These are phyloP conservation scores for Rhynchomys soricoides DNA, from an alignment of 2,113 vertebrate genomes.

Conservation along the genomic window DNA sequence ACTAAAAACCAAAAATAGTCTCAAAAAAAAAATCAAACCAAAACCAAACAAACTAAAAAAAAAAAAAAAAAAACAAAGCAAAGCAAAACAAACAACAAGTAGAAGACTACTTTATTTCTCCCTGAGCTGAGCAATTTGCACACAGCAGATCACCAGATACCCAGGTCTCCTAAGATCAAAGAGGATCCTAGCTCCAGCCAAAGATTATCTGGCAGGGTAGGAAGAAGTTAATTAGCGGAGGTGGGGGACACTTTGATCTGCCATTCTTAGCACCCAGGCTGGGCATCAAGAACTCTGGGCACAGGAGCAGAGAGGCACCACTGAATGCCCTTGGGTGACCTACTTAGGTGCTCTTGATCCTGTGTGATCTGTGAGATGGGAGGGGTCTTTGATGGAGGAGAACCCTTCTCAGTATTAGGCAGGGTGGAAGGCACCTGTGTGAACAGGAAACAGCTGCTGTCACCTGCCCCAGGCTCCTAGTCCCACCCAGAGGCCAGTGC, in stretches of 20 bases:
- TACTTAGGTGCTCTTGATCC: neutral
- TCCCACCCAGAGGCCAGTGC: neutral
- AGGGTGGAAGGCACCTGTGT: too few species aligned
- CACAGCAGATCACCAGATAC: neutral
- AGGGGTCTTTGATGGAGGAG: neutral
- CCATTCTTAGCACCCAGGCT: neutral
- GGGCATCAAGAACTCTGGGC: neutral
- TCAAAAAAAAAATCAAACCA: neutral
- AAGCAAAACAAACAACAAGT: neutral
- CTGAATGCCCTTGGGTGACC: neutral
- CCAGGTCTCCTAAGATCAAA: neutral
- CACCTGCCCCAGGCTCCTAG: neutral
- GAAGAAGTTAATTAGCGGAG: neutral
- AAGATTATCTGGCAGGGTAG: fast-evolving
- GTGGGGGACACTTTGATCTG: neutral
- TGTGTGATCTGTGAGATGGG: neutral
- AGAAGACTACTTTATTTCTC: neutral
- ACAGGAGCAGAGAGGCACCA: neutral
- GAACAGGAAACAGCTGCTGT: neutral
- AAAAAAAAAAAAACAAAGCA: too few species aligned
- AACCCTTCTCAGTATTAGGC: neutral
- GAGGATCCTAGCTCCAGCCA: neutral
- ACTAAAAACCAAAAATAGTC: neutral
- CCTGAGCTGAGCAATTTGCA: neutral
- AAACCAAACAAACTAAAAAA: too few species aligned